Percentiles rank a stretch among this genome's conserved stretches.
Evolutionary conservation across 2,797 vertebrate species (phyloP).

Genomic region (Enteromius radiatus): DNA sequence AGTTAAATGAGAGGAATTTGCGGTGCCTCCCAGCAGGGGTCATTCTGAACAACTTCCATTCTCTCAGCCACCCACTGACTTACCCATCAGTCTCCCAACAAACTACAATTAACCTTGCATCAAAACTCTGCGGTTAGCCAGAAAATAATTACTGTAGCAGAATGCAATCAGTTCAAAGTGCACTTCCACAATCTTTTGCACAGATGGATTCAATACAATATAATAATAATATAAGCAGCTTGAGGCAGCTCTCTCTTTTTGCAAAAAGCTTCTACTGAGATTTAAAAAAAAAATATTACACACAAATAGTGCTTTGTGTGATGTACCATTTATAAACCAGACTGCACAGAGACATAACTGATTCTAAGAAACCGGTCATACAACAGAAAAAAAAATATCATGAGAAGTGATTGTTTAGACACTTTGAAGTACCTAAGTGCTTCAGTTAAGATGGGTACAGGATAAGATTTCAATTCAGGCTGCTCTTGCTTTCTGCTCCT

Average conservation of each 20-base stretch:
- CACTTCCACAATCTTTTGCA: background rate
- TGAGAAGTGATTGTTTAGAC: background rate
- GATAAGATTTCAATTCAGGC: background rate
- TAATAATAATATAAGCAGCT: conserved; percentile 10
- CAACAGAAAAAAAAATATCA: background rate
- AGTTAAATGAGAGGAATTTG: conserved; percentile 32
- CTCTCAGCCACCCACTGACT: conserved; percentile 31
- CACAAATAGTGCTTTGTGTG: background rate
- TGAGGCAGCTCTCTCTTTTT: background rate
- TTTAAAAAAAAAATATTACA: no score
- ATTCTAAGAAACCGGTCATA: background rate
- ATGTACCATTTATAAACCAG: conserved; percentile 5
- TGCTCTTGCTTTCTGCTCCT: conserved; percentile 9
- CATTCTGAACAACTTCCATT: conserved; percentile 17
- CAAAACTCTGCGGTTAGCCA: conserved; percentile 2
- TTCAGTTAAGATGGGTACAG: background rate
- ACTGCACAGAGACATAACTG: background rate
- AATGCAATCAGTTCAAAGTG: conserved; percentile 32
- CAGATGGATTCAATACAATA: background rate
- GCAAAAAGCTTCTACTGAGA: background rate
- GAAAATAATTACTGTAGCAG: conserved; percentile 25
- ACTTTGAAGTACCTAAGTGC: background rate
- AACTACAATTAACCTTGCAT: conserved; percentile 21
- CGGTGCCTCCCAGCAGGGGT: conserved; percentile 9
- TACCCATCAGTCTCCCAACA: conserved; percentile 21